Evolutionary conservation across 2,888 invertebrate species (phyloP).

Genomic region (Drosophila macrospina): DNA sequence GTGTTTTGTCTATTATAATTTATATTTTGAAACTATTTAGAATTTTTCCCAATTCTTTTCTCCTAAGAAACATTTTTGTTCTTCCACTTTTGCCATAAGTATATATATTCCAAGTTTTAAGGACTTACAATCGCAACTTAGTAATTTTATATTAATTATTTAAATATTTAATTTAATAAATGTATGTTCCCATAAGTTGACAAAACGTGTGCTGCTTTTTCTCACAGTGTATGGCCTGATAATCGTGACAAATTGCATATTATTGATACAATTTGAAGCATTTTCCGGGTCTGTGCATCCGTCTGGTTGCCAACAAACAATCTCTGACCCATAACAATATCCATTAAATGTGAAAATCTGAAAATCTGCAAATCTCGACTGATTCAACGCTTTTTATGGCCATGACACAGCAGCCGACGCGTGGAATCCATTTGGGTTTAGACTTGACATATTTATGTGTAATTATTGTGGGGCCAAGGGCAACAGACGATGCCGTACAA

Average conservation of each 20-base stretch:
- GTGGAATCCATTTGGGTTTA: conserved; percentile 36
- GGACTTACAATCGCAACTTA: too few relatives aligned
- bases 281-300: conserved; percentile 22
- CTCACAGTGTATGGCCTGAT: conserved; percentile 1
- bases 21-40: background rate
- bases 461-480: conserved; percentile 54
- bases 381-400: conserved; percentile 29
- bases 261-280: conserved; percentile 1
- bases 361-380: background rate
- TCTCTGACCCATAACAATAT: conserved; percentile 31
- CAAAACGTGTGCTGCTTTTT: background rate
- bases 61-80: too few relatives aligned
- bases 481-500: conserved; percentile 23
- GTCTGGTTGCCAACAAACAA: conserved; percentile 10
- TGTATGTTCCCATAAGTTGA: too few relatives aligned
- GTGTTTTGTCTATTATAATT: background rate
- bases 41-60: too few relatives aligned
- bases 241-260: conserved; percentile 22
- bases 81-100: too few relatives aligned
- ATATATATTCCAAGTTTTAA: too few relatives aligned
- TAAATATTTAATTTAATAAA: too few relatives aligned
- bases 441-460: conserved; percentile 72
- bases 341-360: conserved; percentile 35
- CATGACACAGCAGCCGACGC: conserved; percentile 31
- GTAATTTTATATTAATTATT: too few relatives aligned